Evolutionary conservation across 2,797 vertebrate species (phyloP), one percentile per base, ranked within the genome.

Genomic region (Oreochromis mossambicus): DNA sequence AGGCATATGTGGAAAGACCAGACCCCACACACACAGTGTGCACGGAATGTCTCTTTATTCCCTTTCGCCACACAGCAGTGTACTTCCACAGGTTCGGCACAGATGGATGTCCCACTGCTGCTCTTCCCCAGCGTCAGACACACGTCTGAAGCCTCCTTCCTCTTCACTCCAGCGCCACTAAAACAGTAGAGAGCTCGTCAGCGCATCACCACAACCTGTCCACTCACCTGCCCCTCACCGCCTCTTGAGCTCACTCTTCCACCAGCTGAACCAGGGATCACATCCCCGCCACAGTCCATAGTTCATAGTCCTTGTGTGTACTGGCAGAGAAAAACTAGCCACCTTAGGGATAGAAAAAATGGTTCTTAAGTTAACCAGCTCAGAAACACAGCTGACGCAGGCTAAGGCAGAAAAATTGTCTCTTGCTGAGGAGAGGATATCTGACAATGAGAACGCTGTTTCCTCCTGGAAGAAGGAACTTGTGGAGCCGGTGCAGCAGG

Each of bases 41-140:
- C 55, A 32, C 0, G 0, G 5, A 32, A 0, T 58, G 29, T 58
- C 0, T 32, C 56, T 34, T 17, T 6, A 34, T 58, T 58, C 56
- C 15, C 0, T 58, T 58, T 58, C 19, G 55, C 26, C 55, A 58
- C 26, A 6, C 26, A 58, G 15, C 26, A 17, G 55, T 58, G 55
- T 58, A 58, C 32, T 56, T 56, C 8, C 26, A 56, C 15, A 32
- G 55, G 26, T 58, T 58, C 17, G 8, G 32, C 55, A 58, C 29
- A 58, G 26, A 32, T 32, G 29, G 26, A 58, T 19, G 29, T 58
- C 55, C 55, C 15, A 4, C 29, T 32, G 15, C 55, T 58, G 55
- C 29, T 32, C 55, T 32, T 58, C 29, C 55, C 55, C 8, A 32
- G 56, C 3, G 1, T 10, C 55, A 58, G 55, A 5, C 29, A 58